Evolutionary conservation across 2,113 vertebrate species (phyloP), one percentile per base, ranked within the genome.

Genomic region (Gallinago media): DNA sequence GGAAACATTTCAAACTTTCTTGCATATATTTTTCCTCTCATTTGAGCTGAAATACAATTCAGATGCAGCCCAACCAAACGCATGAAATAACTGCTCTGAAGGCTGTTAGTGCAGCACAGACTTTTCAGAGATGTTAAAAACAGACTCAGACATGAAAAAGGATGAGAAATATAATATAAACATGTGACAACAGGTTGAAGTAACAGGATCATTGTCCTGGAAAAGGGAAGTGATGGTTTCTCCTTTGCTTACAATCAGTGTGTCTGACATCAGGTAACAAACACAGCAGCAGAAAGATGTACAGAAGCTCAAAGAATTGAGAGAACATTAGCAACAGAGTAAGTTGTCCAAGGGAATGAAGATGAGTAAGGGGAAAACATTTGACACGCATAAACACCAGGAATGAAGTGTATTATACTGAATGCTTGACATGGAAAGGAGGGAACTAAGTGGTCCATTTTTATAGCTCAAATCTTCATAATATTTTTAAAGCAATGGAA

Each of bases 1-100:
- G 84, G 77, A 92, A 95, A 52, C 34, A 68, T 76, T 89, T 96
- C 81, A 91, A 72, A 61, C 40, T 91, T 87, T 49, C 80, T 70
- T 91, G 61, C 40, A 58, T 62, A 3, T 62, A 61, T 82, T 91
- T 54, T 79, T 87, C 38, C 62, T 91, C 62, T 94, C 80, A 58
- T 92, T 52, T 72, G 47, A 89, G 17, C 6, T 72, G 73, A 94
- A 91, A 73, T 54, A 89, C 15, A 52, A 73, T 87, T 87, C 58
- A 68, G 34, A 86, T 56, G 40, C 73, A 95, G 36, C 76, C 34
- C 56, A 63, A 56, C 6, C 75, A 87, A 74, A 89, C 1, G 4
- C 11, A 75, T 1, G 2, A 66, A 75, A 0, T 67, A 92, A 78
- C 40, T 77, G 34, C 29, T 67, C 72, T 86, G 59, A 44, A 86